Conservation (phyloP, 1,140 invertebrate species). For the Colletes latitarsis region DNA sequence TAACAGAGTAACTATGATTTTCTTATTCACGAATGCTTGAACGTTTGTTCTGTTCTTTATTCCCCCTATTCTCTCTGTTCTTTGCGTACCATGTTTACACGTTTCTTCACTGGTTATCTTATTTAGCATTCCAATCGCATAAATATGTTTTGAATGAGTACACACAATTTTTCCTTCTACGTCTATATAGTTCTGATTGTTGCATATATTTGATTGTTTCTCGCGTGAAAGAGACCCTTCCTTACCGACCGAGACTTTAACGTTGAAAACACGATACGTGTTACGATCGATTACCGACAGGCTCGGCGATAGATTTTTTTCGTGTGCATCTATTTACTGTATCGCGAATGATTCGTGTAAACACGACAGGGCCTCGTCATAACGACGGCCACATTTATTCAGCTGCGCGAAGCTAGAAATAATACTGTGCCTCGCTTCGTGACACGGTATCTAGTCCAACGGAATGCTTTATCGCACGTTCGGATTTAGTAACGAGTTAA, state of each 20-base stretch:
- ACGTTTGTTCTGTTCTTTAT: slow-evolving; percentile 2
- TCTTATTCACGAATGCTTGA: neutral
- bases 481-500: neutral
- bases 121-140: slow-evolving; percentile 34
- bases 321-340: neutral
- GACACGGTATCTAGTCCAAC: neutral
- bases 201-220: neutral
- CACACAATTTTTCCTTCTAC: neutral
- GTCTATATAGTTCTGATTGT: neutral
- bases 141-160: slow-evolving; percentile 4
- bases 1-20: slow-evolving; percentile 5
- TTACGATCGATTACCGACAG: neutral
- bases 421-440: neutral
- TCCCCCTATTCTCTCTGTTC: neutral
- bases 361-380: neutral
- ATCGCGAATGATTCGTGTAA: slow-evolving; percentile 5
- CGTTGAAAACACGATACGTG: too few relatives aligned
- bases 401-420: slow-evolving; percentile 5
- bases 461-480: slow-evolving; percentile 10
- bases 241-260: neutral
- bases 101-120: slow-evolving; percentile 40
- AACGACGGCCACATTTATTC: slow-evolving; percentile 6
- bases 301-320: neutral
- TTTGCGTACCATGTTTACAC: slow-evolving; percentile 23
- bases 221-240: neutral